Percentiles rank a stretch among this genome's conserved stretches.
Conservation (phyloP, 2,797 vertebrate species). For the Rhinogobio ventralis region DNA sequence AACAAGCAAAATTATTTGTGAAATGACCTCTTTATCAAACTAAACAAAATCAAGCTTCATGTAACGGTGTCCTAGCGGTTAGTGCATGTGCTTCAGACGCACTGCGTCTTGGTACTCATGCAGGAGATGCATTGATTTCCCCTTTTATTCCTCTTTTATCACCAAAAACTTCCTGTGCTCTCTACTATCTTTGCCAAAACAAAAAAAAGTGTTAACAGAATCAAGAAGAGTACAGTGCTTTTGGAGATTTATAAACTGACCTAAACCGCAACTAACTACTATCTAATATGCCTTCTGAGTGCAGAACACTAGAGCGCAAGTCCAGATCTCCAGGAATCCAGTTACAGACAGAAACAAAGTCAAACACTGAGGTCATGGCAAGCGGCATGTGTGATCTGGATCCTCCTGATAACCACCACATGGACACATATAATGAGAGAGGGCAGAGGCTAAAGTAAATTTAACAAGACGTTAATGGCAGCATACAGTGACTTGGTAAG, state of each 20-base stretch:
- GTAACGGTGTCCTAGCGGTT: neutral
- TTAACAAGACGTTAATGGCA: constrained; percentile 24
- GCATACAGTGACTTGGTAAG: constrained; percentile 30
- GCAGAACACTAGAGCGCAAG: neutral
- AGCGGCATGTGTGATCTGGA: neutral
- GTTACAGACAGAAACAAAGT: neutral
- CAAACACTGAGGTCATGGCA: neutral
- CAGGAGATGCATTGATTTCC: neutral
- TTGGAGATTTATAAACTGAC: neutral
- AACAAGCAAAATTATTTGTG: neutral
- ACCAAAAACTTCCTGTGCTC: neutral
- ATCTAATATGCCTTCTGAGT: neutral
- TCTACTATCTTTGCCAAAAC: neutral
- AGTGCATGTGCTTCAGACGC: neutral
- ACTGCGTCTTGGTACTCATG: neutral
- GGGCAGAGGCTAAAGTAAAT: constrained; percentile 1
- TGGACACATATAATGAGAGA: constrained; percentile 31
- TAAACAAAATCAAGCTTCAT: neutral
- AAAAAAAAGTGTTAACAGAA: neutral
- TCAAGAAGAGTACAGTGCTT: neutral
- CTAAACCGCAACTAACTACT: too few species aligned
- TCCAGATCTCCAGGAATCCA: neutral
- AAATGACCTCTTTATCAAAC: neutral
- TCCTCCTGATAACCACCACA: constrained; percentile 3
- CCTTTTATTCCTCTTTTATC: neutral